A percentile compares a stretch with the other conserved stretches of the same genome.
Conservation (phyloP, 2,797 vertebrate genomes). For the Chaenodraco wilsoni region DNA sequence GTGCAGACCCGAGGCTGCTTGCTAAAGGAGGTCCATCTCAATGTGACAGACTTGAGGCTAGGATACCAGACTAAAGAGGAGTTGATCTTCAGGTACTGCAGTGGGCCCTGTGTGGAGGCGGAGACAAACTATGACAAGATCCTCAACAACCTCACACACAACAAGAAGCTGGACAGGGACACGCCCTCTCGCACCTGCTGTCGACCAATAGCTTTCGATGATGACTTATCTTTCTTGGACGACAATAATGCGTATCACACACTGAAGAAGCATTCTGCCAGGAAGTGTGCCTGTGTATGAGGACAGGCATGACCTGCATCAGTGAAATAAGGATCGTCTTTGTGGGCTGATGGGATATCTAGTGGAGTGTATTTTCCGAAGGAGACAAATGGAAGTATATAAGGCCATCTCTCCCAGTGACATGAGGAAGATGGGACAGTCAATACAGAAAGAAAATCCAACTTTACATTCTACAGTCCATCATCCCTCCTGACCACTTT, state of each 20-base stretch:
- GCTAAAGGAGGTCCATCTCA: slow-evolving; percentile 95
- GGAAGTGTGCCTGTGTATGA: slow-evolving; percentile 95
- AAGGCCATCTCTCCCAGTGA: slow-evolving; percentile 2
- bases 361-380: slow-evolving; percentile 23
- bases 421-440: slow-evolving; percentile 18
- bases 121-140: slow-evolving; percentile 99
- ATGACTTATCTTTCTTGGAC: slow-evolving; percentile 96
- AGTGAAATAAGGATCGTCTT: slow-evolving; percentile 37
- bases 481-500: slow-evolving; percentile 15
- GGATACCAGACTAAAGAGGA: slow-evolving; percentile 98
- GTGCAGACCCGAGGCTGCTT: slow-evolving; percentile 91
- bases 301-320: not conserved
- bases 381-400: no score
- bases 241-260: slow-evolving; percentile 96
- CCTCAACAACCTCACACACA: slow-evolving; percentile 95
- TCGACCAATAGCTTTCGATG: slow-evolving; percentile 94
- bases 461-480: slow-evolving; percentile 13
- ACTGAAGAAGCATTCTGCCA: slow-evolving; percentile 97
- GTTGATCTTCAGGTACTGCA: slow-evolving; percentile 97
- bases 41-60: slow-evolving; percentile 96
- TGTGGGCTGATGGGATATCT: slow-evolving; percentile 21
- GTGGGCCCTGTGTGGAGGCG: slow-evolving; percentile 91
- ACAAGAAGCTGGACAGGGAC: slow-evolving; percentile 93
- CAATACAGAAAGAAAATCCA: slow-evolving; percentile 14
- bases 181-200: slow-evolving; percentile 92